These are phyloP conservation scores for Phengaris alcon DNA, from an alignment of 2,888 invertebrate genomes.

Conservation along the genomic window DNA sequence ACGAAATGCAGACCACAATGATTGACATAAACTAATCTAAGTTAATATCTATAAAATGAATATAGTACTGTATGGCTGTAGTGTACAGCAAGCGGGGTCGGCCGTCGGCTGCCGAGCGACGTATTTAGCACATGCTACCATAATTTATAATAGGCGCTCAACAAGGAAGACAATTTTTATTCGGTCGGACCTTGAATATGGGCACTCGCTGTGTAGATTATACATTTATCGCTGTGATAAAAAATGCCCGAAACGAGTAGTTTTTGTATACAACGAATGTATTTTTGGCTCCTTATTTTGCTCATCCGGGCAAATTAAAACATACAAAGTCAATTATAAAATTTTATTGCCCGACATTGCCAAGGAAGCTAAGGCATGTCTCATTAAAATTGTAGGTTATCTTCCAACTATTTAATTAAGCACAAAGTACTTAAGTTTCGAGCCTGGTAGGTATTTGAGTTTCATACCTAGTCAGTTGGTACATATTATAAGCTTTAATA, in stretches of 20 bases:
- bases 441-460: not conserved
- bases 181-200: conserved; percentile 46
- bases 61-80: not conserved
- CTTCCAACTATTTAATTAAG: not conserved
- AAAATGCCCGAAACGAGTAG: conserved; percentile 24
- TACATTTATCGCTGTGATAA: conserved; percentile 31
- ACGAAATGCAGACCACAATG: conserved; percentile 31
- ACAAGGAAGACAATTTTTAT: conserved; percentile 41
- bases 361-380: not conserved
- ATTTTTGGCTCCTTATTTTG: conserved; percentile 7
- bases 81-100: conserved; percentile 6
- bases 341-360: not conserved
- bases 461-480: not conserved
- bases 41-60: not conserved
- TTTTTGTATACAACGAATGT: conserved; percentile 13
- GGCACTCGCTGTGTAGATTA: conserved; percentile 43
- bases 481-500: not conserved
- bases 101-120: conserved; percentile 8
- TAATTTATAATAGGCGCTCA: conserved; percentile 32
- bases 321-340: not conserved
- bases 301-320: not conserved
- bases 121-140: conserved; percentile 32
- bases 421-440: not conserved
- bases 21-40: conserved; percentile 19
- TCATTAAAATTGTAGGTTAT: not conserved